Conservation (phyloP, 2,113 vertebrate species). For the Eleginops maclovinus region DNA sequence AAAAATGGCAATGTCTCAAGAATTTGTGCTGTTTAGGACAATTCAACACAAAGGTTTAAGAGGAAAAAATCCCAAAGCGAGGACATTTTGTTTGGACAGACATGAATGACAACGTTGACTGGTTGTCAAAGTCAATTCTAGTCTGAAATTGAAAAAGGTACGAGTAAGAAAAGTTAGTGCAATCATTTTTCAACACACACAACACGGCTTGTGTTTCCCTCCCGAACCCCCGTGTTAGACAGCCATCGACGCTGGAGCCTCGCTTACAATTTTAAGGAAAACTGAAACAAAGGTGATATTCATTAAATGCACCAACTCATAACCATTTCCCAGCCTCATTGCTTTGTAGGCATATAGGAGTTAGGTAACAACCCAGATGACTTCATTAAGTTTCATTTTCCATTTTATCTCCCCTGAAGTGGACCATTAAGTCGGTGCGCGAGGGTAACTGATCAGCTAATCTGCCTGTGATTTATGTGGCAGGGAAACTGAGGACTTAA, state of each 20-base stretch:
- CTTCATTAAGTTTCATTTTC: constrained; percentile 84
- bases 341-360: constrained; percentile 48
- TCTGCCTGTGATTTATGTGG: constrained; percentile 85
- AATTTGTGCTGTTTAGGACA: too few species aligned
- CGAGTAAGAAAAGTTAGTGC: too few species aligned
- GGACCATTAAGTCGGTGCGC: constrained; percentile 78
- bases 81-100: too few species aligned
- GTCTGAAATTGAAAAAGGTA: too few species aligned
- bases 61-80: too few species aligned
- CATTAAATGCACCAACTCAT: constrained; percentile 39
- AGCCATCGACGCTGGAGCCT: background rate
- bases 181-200: background rate
- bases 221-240: too few species aligned
- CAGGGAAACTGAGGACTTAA: constrained; percentile 79
- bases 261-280: constrained; percentile 17
- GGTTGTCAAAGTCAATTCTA: too few species aligned
- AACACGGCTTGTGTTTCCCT: constrained; percentile 6
- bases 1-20: too few species aligned
- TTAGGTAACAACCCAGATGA: constrained; percentile 68
- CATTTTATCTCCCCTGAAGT: constrained; percentile 80
- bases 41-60: too few species aligned
- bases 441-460: constrained; percentile 84
- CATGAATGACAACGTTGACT: too few species aligned
- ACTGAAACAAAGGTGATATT: constrained; percentile 39
- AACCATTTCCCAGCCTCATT: constrained; percentile 37